Evolutionary conservation across 2,888 invertebrate species (phyloP), one percentile per base, ranked within the genome.

Genomic region (Automeris io): DNA sequence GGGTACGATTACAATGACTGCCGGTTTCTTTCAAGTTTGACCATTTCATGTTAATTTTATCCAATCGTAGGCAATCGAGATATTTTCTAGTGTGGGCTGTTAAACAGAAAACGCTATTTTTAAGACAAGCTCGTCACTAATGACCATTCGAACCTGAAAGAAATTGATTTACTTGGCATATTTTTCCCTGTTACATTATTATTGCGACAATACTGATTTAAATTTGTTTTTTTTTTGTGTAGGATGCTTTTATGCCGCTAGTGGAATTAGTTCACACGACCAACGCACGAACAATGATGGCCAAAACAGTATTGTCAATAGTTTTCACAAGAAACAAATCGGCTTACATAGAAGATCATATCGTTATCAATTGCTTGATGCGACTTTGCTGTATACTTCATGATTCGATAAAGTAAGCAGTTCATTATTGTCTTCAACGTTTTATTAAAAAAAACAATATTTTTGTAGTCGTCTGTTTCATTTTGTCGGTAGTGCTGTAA

Each of bases 221-320:
- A 11, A 33, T 12, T 12, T 5, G 32, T 21, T 5, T 41, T 33
- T 13, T 54, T 75, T 76, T 5, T 18, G 43, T 35, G 2, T 69
- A 95, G 94, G 95, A 96, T 43, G 94, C 96, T 57, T 97, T 98
- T 69, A 88, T 98, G 66, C 95, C 96, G 1, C 88, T 97, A 39
- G 85, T 98, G 38, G 97, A 98, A 75, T 83, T 98, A 61, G 95
- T 97, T 52, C 95, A 96, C 66, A 93, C 94, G 46, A 94, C 96
- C 49, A 91, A 89, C 24, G 90, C 93, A 1, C 93, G 93, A 67
- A 93, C 96, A 0, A 92, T 95, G 59, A 92, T 95, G 39, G 95
- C 95, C 54, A 96, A 95, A 72, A 91, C 89, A 32, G 91, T 98
- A 8, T 87, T 97, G 52, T 88, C 90, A n/a, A 88, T 89, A 47